Conservation (phyloP, 1,140 invertebrate species). For the Drosophila kepulauana region DNA sequence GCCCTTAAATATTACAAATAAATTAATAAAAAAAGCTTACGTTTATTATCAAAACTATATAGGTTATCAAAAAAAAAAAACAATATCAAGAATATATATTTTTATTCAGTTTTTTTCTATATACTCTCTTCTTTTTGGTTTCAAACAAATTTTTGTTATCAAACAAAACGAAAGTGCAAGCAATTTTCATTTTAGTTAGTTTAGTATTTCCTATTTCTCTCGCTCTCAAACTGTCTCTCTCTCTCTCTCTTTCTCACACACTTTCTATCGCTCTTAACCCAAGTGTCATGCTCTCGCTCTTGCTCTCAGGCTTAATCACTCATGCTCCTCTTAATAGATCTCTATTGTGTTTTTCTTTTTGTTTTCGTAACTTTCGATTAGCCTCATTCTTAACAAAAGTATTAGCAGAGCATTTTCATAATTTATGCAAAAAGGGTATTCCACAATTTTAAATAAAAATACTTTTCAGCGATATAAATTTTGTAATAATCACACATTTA, state of each 20-base stretch:
- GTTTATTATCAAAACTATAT: conserved; percentile 42
- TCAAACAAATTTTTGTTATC: conserved; percentile 22
- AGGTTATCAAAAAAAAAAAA: conserved; percentile 27
- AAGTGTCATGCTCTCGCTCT: conserved; percentile 51
- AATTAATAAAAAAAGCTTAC: conserved; percentile 50
- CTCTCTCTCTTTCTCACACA: conserved; percentile 38
- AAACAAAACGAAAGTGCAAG: conserved; percentile 47
- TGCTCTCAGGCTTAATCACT: neutral
- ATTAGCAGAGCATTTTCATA: conserved; percentile 33
- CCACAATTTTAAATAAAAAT: neutral
- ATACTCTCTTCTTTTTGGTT: conserved; percentile 20
- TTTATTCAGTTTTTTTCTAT: conserved; percentile 37
- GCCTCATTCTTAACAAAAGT: conserved; percentile 15
- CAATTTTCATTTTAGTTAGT: conserved; percentile 35
- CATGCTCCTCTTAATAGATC: too few species aligned
- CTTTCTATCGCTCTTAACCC: conserved; percentile 31
- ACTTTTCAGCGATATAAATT: neutral
- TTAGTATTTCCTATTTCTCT: conserved; percentile 37
- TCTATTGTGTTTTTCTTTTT: neutral
- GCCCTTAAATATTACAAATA: conserved; percentile 51
- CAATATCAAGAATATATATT: conserved; percentile 60
- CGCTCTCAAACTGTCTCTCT: conserved; percentile 33
- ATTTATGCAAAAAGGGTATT: conserved; percentile 20
- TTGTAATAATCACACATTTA: conserved; percentile 3
- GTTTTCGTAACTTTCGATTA: conserved; percentile 5